phyloP scores from a whole-genome alignment of 1,140 invertebrate genomes.

The Papilio machaon region DNA sequence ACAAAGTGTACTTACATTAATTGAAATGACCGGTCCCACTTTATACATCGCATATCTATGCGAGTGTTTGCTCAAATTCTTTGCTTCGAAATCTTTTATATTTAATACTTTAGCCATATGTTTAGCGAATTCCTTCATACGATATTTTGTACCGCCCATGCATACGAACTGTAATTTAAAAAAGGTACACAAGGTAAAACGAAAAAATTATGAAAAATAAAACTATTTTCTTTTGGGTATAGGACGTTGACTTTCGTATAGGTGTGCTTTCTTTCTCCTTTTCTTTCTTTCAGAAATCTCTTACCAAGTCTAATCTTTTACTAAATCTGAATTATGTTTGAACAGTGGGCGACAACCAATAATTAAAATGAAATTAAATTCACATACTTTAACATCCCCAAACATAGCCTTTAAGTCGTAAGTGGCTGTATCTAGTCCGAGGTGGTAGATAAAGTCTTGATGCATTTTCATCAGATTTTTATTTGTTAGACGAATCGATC shows the following conservation, averaged over 20 bases:
- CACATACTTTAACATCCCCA: slow-evolving; percentile 66
- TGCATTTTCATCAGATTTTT: slow-evolving; percentile 51
- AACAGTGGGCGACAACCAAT: too few species aligned
- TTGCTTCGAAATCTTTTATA: slow-evolving; percentile 87
- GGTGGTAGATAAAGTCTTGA: slow-evolving; percentile 63
- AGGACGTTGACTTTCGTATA: too few species aligned
- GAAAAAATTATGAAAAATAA: slow-evolving; percentile 3
- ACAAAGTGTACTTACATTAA: slow-evolving; percentile 89
- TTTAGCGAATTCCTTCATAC: slow-evolving; percentile 93
- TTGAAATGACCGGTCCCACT: slow-evolving; percentile 93
- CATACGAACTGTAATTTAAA: slow-evolving; percentile 91
- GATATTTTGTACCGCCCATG: slow-evolving; percentile 94
- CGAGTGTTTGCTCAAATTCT: slow-evolving; percentile 91
- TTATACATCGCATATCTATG: slow-evolving; percentile 97
- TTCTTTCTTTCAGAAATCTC: too few species aligned
- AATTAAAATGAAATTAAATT: background rate
- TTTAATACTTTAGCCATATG: slow-evolving; percentile 89
- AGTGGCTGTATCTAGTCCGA: slow-evolving; percentile 58
- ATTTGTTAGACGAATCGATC: slow-evolving; percentile 56
- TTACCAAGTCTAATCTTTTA: too few species aligned
- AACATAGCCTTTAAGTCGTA: slow-evolving; percentile 61
- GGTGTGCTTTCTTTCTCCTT: too few species aligned
- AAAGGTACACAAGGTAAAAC: background rate
- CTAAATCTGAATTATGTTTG: too few species aligned
- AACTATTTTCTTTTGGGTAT: background rate